Evolutionary conservation across 1,140 invertebrate species (phyloP).

Genomic region (Drosophila sp.): DNA sequence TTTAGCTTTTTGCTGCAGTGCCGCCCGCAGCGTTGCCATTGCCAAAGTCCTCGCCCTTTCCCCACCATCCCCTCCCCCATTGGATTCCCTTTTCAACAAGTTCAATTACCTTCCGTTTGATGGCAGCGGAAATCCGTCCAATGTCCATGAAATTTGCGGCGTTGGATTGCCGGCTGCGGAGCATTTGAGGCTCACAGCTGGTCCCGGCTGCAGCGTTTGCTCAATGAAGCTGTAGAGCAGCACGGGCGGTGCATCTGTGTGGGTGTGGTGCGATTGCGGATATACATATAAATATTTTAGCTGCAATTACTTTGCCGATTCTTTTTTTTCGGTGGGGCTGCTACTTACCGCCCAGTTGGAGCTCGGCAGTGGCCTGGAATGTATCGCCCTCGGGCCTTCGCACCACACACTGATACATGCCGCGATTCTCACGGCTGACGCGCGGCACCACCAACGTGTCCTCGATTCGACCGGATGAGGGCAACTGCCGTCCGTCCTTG

Average conservation of each 20-base stretch:
- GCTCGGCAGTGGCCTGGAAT: constrained; percentile 91
- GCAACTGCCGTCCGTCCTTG: constrained; percentile 90
- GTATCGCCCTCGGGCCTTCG: constrained; percentile 90
- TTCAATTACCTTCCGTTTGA: constrained; percentile 89
- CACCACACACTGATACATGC: constrained; percentile 95
- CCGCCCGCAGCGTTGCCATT: constrained; percentile 72
- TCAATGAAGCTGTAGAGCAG: constrained; percentile 93
- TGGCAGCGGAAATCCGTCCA: constrained; percentile 91
- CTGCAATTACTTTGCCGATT: constrained; percentile 42
- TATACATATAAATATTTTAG: constrained; percentile 76
- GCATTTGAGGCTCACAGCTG: constrained; percentile 93
- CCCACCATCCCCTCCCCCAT: neutral
- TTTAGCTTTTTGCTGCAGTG: constrained; percentile 29
- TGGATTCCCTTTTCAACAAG: constrained; percentile 73
- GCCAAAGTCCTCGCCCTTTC: constrained; percentile 35
- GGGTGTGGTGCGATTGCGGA: constrained; percentile 56
- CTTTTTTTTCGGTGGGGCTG: constrained; percentile 10
- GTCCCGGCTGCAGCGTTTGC: constrained; percentile 92
- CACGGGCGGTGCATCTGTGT: constrained; percentile 92
- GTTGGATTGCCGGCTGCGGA: constrained; percentile 94
- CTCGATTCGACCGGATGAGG: constrained; percentile 87
- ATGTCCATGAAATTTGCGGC: constrained; percentile 91
- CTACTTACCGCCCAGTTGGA: constrained; percentile 91
- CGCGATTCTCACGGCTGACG: constrained; percentile 91
- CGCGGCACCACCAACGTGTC: constrained; percentile 88